A percentile compares a stretch with the other conserved stretches of the same genome.
Conservation (phyloP, 2,888 invertebrate genomes). For the Branchinecta sandiegonensis region DNA sequence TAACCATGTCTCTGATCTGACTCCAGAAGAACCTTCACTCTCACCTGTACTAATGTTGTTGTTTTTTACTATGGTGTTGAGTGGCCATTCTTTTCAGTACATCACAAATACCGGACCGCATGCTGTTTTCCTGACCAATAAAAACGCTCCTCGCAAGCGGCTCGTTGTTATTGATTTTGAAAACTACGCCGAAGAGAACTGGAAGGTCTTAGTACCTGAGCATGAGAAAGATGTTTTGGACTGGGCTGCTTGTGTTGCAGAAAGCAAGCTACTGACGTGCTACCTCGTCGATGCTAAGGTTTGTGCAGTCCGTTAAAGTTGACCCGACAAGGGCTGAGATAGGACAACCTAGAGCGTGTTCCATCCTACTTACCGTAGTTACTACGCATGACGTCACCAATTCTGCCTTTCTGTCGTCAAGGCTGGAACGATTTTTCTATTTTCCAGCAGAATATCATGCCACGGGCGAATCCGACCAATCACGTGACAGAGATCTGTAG, state of each 20-base stretch:
- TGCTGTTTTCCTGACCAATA: slow-evolving; percentile 79
- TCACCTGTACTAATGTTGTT: background rate
- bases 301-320: slow-evolving; percentile 27
- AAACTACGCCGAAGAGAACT: slow-evolving; percentile 55
- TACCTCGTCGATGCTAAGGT: slow-evolving; percentile 93
- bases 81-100: slow-evolving; percentile 46
- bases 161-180: slow-evolving; percentile 67
- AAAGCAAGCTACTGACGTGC: slow-evolving; percentile 68
- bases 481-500: too few species aligned
- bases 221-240: slow-evolving; percentile 74
- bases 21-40: too few species aligned
- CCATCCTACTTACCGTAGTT: too few species aligned
- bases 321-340: too few species aligned
- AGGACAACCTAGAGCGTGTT: too few species aligned
- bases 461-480: too few species aligned
- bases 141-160: slow-evolving; percentile 79
- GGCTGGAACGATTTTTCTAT: too few species aligned
- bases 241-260: slow-evolving; percentile 68
- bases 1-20: too few species aligned
- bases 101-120: slow-evolving; percentile 70
- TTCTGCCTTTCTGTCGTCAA: too few species aligned
- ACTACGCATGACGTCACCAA: too few species aligned
- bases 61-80: too few species aligned
- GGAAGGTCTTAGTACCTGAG: slow-evolving; percentile 69
- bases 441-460: too few species aligned